Evolutionary conservation across 2,888 invertebrate genomes (phyloP).

Genomic region (Drosophila austrosaltans): DNA sequence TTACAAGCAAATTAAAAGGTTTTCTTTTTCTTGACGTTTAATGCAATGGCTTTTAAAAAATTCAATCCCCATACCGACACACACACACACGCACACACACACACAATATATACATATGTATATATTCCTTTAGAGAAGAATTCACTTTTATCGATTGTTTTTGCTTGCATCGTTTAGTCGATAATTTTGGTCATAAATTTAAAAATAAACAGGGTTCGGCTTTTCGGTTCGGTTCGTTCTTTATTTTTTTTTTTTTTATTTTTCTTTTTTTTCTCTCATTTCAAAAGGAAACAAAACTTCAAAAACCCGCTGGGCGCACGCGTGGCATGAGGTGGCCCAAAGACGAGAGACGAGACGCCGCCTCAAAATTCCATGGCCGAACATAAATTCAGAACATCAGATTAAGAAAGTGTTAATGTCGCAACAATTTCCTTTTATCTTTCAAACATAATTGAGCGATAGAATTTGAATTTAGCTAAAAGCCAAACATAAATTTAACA

Average conservation of each 20-base stretch:
- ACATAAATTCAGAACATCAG: conserved; percentile 79
- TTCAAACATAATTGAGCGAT: conserved; percentile 82
- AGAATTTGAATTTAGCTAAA: conserved; percentile 82
- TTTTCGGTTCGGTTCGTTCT: conserved; percentile 1
- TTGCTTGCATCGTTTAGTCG: conserved; percentile 82
- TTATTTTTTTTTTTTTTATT: not conserved
- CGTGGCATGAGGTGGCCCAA: conserved; percentile 54
- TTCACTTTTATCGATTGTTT: conserved; percentile 81
- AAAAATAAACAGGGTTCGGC: conserved; percentile 68
- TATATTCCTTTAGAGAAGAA: conserved; percentile 57
- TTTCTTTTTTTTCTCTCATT: not conserved
- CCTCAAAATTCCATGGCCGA: conserved; percentile 72
- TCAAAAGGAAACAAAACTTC: not conserved
- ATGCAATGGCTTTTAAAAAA: conserved; percentile 68
- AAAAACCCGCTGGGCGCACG: conserved; percentile 49
- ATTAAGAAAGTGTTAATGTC: conserved; percentile 79
- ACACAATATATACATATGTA: not conserved
- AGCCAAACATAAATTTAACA: conserved; percentile 81
- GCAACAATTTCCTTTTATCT: conserved; percentile 80
- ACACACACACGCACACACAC: conserved; percentile 12
- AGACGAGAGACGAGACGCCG: conserved; percentile 64
- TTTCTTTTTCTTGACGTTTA: conserved; percentile 73
- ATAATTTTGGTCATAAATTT: conserved; percentile 82
- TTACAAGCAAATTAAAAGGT: conserved; percentile 83
- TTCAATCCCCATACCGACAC: conserved; percentile 1